Evolutionary conservation across 2,113 vertebrate species (phyloP), one percentile per base, ranked within the genome.

Genomic region (human (Homo sapiens)): DNA sequence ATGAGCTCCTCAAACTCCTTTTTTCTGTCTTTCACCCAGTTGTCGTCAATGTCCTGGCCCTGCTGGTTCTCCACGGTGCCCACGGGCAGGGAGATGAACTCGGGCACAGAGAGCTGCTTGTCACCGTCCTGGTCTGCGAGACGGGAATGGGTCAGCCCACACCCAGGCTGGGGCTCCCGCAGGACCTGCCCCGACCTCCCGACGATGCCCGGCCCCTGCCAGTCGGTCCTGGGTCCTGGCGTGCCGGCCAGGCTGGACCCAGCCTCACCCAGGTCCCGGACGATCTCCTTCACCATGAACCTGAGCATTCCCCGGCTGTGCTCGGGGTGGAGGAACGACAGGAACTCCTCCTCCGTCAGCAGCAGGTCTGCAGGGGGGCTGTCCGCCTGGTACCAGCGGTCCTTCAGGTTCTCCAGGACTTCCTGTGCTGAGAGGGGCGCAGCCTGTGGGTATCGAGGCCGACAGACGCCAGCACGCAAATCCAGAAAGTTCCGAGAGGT

Each of bases 361-460:
- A 99, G 97, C 95, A 99, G 99, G 97, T 99, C 99, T 0, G 99
- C 97, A 0, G 99, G 99, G 0, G 99, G 99, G 57, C 98, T 99
- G 98, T 99, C 99, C 0, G 99, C 99, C 98, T 99, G 99, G 79
- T 99, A 99, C 99, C 99, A 99, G 80, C 99, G 99, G 88, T 99
- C 99, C 96, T 99, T 99, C 97, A 99, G 99, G 94, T 99, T 99
- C 92, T 99, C 99, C 59, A 99, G 93, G 59, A 99, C 99, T 97
- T 99, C 99, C 98, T 99, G 99, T 81, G 99, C 99, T 99, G 98
- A 90, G 98, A 88, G 2, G 20, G 94, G 0, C 7, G 45, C 13
- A 22, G 7, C n/a, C 40, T 0, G 30, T 97, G 84, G 93, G 88
- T 55, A 95, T 8, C 91, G 3, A 0, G 3, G 52, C 52, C 27